Base-by-base conservation (phyloP, 1,140 invertebrate species). In the Megalopta genalis region DNA sequence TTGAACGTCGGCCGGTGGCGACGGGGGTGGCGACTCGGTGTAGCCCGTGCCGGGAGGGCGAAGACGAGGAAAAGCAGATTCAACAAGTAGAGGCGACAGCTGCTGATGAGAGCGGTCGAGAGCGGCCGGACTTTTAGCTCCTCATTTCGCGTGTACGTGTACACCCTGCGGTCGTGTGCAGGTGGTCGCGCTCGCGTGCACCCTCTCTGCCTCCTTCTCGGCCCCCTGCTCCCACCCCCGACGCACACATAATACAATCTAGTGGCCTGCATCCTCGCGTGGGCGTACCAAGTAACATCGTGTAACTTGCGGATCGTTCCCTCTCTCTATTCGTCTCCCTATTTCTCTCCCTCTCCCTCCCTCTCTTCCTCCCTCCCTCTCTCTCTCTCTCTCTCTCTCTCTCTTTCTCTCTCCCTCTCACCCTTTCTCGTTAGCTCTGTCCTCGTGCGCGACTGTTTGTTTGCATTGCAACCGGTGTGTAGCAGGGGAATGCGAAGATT, bases 1-100 rank as follows among this genome's bases (percentile, higher is more conserved):
- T 69, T 77, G 82, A 79, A 79, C 54, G 70, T 81, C 66, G 77
- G 57, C 18, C 21, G 54, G 49, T 52, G 49, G 42, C 8, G 49
- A 27, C 6, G 23, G 54, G 32, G 27, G 42, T 27, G 60, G 67
- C 65, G 67, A 57, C 57, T 6, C 71, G 80, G 85, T 81, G 86
- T 68, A 9, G 21, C 54, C 54, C 21, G 54, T n/a, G 21, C 54
- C 6, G 46, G 21, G 27, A 23, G n/a, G 60, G 64, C 62, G 63
- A 63, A 70, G 66, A 64, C 37, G 64, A 70, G 72, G 72, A 80
- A 80, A 80, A 73, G 83, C 59, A 73, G 80, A 86, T 85, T 86
- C 85, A 86, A 86, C 85, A 86, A 85, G 85, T 86, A 83, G 81
- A 85, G 69, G 54, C 76, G 74, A 85, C 83, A 85, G 83, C 81